Conservation (phyloP, 2,888 invertebrate genomes). For the Aphidius colemani region DNA sequence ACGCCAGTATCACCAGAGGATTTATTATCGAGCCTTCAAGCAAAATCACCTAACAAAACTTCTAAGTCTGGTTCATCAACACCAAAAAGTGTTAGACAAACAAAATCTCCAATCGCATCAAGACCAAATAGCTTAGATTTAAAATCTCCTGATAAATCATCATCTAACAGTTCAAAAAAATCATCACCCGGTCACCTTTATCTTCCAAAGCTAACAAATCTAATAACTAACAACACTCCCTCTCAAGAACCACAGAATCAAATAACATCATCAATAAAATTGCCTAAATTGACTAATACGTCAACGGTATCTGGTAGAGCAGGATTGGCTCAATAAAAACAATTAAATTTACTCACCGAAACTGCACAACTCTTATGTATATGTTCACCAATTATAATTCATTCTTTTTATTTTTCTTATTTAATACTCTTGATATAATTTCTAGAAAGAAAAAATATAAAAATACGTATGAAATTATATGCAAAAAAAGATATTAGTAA, state of each 20-base stretch:
- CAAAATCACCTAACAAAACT: slow-evolving; percentile 35
- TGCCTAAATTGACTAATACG: slow-evolving; percentile 45
- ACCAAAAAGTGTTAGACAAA: slow-evolving; percentile 1
- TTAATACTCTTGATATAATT: background rate
- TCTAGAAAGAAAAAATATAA: slow-evolving; percentile 1
- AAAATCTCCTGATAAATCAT: slow-evolving; percentile 10
- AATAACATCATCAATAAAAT: slow-evolving; percentile 34
- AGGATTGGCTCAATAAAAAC: slow-evolving; percentile 31
- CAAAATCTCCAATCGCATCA: slow-evolving; percentile 13
- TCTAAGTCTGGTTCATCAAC: slow-evolving; percentile 18
- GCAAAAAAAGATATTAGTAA: background rate
- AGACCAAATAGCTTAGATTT: slow-evolving; percentile 27
- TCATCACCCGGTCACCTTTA: slow-evolving; percentile 40
- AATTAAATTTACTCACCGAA: background rate
- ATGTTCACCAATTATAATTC: background rate
- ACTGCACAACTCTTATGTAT: background rate
- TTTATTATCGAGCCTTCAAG: slow-evolving; percentile 41
- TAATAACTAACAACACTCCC: slow-evolving; percentile 27
- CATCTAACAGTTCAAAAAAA: slow-evolving; percentile 30
- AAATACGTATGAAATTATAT: background rate
- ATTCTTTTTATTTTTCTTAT: background rate
- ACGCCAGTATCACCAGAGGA: slow-evolving; percentile 48
- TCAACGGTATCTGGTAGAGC: slow-evolving; percentile 35
- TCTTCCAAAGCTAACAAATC: slow-evolving; percentile 42
- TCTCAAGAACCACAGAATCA: slow-evolving; percentile 22